These are phyloP conservation scores for Adela reaumurella DNA, from an alignment of 2,888 invertebrate species.

Conservation along the genomic window DNA sequence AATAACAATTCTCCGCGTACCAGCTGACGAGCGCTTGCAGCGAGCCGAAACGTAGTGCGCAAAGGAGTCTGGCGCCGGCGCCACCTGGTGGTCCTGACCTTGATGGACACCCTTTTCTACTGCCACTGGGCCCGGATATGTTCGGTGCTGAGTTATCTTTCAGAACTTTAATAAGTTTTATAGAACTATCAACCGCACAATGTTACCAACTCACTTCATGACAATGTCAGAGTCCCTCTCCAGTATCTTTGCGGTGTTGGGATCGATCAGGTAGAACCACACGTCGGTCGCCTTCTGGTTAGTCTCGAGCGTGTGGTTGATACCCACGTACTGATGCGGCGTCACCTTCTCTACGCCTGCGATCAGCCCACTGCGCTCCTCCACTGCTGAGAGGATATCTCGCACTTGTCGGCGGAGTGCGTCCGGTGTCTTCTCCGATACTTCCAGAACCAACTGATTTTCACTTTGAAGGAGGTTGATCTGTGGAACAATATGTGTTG, in stretches of 20 bases:
- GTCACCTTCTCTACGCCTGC: slow-evolving; percentile 82
- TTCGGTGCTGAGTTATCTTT: too few relatives aligned
- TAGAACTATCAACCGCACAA: neutral
- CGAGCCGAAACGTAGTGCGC: too few relatives aligned
- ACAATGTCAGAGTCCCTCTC: slow-evolving; percentile 68
- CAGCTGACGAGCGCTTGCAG: too few relatives aligned
- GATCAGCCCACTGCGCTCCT: slow-evolving; percentile 70
- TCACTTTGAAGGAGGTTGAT: slow-evolving; percentile 74
- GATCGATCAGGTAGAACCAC: slow-evolving; percentile 85
- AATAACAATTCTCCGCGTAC: too few relatives aligned
- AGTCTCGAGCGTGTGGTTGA: slow-evolving; percentile 72
- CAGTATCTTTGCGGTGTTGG: slow-evolving; percentile 69
- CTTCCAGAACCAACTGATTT: slow-evolving; percentile 74
- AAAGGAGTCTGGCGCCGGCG: too few relatives aligned
- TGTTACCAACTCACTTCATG: slow-evolving; percentile 55
- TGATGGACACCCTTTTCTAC: too few relatives aligned
- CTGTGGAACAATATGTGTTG: too few relatives aligned
- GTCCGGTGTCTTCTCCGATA: slow-evolving; percentile 72
- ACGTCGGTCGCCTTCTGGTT: slow-evolving; percentile 77
- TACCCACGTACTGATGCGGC: slow-evolving; percentile 67
- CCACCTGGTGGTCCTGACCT: too few relatives aligned
- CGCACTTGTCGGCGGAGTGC: slow-evolving; percentile 54
- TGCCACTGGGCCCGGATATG: too few relatives aligned
- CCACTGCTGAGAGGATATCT: slow-evolving; percentile 56
- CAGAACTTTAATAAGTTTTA: too few relatives aligned